phyloP scores from a whole-genome alignment of 2,797 vertebrate species.

The Parauchenoglanis ngamensis region DNA sequence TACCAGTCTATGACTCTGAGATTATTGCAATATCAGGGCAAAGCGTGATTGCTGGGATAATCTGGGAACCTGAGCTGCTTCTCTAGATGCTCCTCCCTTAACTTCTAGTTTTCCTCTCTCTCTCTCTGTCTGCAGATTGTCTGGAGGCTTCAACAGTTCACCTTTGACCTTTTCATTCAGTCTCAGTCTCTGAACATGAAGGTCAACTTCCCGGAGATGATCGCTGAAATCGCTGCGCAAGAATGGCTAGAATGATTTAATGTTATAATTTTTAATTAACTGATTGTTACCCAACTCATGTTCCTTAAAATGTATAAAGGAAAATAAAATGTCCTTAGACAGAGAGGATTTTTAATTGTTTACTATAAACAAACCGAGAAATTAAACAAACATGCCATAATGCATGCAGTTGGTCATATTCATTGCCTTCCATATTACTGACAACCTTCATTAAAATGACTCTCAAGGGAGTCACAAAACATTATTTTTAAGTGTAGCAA shows the following conservation, averaged over 20 bases:
- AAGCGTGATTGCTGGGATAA: background rate
- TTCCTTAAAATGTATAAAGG: background rate
- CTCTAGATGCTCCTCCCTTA: background rate
- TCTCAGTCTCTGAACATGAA: slow-evolving; percentile 87
- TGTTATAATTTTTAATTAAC: background rate
- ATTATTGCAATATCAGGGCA: background rate
- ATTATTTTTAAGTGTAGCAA: background rate
- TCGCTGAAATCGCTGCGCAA: slow-evolving; percentile 84
- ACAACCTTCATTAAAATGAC: background rate
- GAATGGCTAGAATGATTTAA: background rate
- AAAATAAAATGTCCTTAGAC: background rate
- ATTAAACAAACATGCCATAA: background rate
- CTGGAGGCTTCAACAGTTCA: slow-evolving; percentile 72
- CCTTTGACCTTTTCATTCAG: slow-evolving; percentile 95
- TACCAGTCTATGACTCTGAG: background rate
- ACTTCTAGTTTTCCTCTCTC: background rate
- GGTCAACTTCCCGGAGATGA: slow-evolving; percentile 98
- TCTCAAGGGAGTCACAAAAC: background rate
- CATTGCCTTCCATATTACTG: background rate
- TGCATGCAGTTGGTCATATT: background rate
- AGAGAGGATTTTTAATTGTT: background rate
- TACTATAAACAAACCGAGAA: background rate
- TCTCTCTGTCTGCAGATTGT: background rate
- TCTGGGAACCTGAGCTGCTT: background rate
- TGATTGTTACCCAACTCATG: background rate